Evolutionary conservation across 2,888 invertebrate species (phyloP).

Genomic region (Oscheius sp.): DNA sequence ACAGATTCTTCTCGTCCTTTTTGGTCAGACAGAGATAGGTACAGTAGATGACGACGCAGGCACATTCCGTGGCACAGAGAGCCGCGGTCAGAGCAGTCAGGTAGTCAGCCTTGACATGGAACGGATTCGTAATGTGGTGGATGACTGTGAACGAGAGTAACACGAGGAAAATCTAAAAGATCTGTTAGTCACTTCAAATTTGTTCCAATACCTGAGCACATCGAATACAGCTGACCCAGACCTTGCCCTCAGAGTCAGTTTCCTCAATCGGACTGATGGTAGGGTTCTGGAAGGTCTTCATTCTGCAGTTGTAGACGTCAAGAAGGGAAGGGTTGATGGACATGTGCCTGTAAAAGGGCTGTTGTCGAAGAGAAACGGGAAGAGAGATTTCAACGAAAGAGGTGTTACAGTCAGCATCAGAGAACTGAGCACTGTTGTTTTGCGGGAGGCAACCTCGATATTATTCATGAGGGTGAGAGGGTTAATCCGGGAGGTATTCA

Average conservation of each 20-base stretch:
- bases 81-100: conserved; percentile 11
- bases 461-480: too few species aligned
- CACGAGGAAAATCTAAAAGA: conserved; percentile 27
- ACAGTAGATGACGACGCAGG: conserved; percentile 21
- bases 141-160: conserved; percentile 28
- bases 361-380: background rate
- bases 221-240: conserved; percentile 13
- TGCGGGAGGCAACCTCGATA: too few species aligned
- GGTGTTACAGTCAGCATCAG: too few species aligned
- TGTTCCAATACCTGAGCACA: conserved; percentile 7
- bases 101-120: background rate
- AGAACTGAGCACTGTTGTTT: too few species aligned
- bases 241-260: conserved; percentile 6
- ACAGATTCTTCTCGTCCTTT: background rate
- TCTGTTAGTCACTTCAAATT: background rate
- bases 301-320: conserved; percentile 9
- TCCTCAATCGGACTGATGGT: background rate
- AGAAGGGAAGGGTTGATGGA: too few species aligned
- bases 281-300: conserved; percentile 25
- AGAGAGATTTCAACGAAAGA: conserved; percentile 5
- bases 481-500: too few species aligned
- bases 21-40: conserved; percentile 13
- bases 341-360: too few species aligned
- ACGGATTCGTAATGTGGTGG: conserved; percentile 34
- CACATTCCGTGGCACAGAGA: conserved; percentile 17